Evolutionary conservation across 2,888 invertebrate genomes (phyloP), one percentile per base, ranked within the genome.

Genomic region (Eupithecia subfuscata): DNA sequence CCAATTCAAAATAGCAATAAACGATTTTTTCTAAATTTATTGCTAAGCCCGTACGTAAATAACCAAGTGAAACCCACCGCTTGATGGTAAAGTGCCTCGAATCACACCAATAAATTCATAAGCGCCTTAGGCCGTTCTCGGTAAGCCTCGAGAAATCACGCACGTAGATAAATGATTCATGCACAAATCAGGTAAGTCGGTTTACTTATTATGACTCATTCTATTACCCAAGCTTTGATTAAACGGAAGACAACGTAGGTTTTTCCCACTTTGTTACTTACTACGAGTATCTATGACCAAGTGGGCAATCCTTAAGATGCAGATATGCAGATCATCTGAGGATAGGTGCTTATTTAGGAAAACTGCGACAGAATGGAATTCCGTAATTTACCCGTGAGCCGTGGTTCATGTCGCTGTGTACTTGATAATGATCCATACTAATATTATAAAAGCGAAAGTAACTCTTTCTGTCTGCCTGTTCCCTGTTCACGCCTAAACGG

Each of bases 151-250:
- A 71, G 71, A 75, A 77, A 77, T 79, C 74, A 79, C 76, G 74
- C 74, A 74, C 76, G 74, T 71, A 76, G 70, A 75, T 80, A 78
- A 76, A 78, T 81, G 81, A 81, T 76, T 81, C 81, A 81, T 69
- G 60, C 69, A 60, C 48, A 37, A 64, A 63, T 22, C 68, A 71
- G 60, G 68, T 64, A 64, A 71, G 60, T 60, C 60, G 60, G 37
- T 64, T 73, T 71, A 67, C 63, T 73, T 71, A 67, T 56, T 64
- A 68, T 81, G 79, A 81, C 63, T 78, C 80, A 80, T 22, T 22
- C 14, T 40, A 71, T 34, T 75, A 70, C 67, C 67, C 43, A 56
- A 65, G 37, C 34, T 64, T 64, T 34, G 64, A 64, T 64, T 18
- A 64, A 64, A 64, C 64, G 18, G 63, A 64, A 64, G 64, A 64